Evolutionary conservation across 2,797 vertebrate species (phyloP).

Genomic region (Spinus olivaceus): DNA sequence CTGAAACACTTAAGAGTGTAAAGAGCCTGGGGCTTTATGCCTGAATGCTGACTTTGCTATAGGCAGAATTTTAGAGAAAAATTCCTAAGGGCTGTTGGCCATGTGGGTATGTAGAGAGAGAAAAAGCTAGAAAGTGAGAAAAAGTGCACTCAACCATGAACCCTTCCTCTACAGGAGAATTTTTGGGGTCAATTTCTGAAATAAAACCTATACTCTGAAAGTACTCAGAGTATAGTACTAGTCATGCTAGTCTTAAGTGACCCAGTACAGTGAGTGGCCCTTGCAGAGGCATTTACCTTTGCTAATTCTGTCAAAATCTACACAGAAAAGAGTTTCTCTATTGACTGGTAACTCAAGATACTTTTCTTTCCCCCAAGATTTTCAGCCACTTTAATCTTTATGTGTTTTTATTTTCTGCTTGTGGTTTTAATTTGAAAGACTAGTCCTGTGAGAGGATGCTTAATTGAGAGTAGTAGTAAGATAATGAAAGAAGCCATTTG

Average conservation of each 20-base stretch:
- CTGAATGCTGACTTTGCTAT: background rate
- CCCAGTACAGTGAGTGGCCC: background rate
- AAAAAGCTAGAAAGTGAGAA: background rate
- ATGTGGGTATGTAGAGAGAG: background rate
- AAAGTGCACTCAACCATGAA: background rate
- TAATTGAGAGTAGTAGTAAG: conserved; percentile 28
- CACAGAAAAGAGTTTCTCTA: background rate
- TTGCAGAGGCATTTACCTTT: background rate
- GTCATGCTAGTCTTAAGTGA: background rate
- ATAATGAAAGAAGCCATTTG: conserved; percentile 15
- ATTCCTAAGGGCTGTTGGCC: background rate
- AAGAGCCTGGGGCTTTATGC: background rate
- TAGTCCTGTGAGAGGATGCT: conserved; percentile 9
- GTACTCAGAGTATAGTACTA: too few relatives aligned
- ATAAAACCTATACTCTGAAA: background rate
- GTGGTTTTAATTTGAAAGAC: conserved; percentile 15
- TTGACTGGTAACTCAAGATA: background rate
- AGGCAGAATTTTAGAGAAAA: conserved; percentile 35
- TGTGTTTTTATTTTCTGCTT: conserved; percentile 39
- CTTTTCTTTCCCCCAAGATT: background rate
- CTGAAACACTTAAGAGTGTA: background rate
- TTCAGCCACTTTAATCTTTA: background rate
- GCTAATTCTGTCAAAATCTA: background rate
- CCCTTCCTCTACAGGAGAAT: background rate
- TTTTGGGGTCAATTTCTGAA: conserved; percentile 1